Base-by-base conservation (phyloP, 2,113 vertebrate species). In the Anhinga anhinga region DNA sequence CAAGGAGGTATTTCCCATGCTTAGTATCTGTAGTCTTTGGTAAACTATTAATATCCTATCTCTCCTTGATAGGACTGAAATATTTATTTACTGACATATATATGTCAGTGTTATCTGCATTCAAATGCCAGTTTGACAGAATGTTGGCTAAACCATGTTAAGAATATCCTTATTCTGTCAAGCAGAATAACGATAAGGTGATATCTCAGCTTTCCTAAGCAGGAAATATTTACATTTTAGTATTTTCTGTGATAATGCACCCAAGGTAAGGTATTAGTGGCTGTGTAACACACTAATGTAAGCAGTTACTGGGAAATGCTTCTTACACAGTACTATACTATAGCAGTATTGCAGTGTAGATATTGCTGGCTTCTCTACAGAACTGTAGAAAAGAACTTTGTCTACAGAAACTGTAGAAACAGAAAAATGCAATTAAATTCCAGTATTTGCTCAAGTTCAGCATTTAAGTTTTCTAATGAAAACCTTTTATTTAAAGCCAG, bases 141-240 rank as follows among this genome's bases (percentile, higher is more conserved):
- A 76, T 44, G 38, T 49, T 83, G 74, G 69, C 30, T 73, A 82
- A 65, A 90, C 70, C 45, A 93, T 2, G 7, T 72, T 93, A 88
- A 96, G 94, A n/a, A n/a, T n/a, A n/a, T n/a, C n/a, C n/a, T n/a
- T n/a, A n/a, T n/a, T n/a, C n/a, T n/a, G n/a, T 87, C 78, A 83
- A 86, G 44, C 15, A 50, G 44, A 79, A 66, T 74, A 94, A 88
- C 29, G 18, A 26, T 53, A 72, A 93, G 79, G 76, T 80, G 88
- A 71, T 95, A 80, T 56, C 42, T 86, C 70, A 86, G 52, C 65
- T 95, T 93, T 90, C 88, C 55, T 69, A 91, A 92, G 76, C 42
- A 96, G 63, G 72, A 97, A 98, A 91, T 40, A 91, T 32, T 95
- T 97, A 94, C 66, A 88, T 88, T 95, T 96, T 73, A 94, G 65